Evolutionary conservation across 2,888 invertebrate species (phyloP), one percentile per base, ranked within the genome.

Genomic region (Pollenia griseotomentosa): DNA sequence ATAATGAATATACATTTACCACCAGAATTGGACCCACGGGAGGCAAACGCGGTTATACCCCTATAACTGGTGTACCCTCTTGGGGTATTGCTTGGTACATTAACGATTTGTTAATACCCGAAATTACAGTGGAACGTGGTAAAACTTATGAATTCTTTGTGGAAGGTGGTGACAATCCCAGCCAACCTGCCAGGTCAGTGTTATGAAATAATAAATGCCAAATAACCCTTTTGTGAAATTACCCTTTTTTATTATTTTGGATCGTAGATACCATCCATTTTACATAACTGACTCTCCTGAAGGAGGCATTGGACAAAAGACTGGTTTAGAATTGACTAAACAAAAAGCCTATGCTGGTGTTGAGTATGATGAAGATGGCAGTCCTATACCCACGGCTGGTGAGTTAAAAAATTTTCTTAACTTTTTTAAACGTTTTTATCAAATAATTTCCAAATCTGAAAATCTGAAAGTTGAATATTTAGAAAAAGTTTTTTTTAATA

Each of bases 31-130:
- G 98, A 0, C 98, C 98, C 0, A 96, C 97, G 0, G 97, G 97
- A 2, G 97, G 97, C 0, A 95, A 95, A 74, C 94, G 96, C 4
- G 97, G 98, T 0, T 98, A 97, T 93, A 95, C 96, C 0, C 95
- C 96, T 1, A 95, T 97, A 78, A 98, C 98, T 14, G 97, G 97
- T 94, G 91, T 95, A 89, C 96, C 97, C 8, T 96, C 97, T 0
- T 97, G 97, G 97, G 98, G 98, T 82, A 97, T 98, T 88, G 97
- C 97, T 19, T 98, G 97, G 97, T 98, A 97, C 94, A 96, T 98
- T 91, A 98, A 98, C 93, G 98, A 98, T 90, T 94, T 96, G 88
- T 95, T 98, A 23, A 97, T 98, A 88, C 98, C 98, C 0, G 98
- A 98, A 94, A 94, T 98, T 46, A 97, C 96, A 74, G 96, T 98